These are phyloP conservation scores for Trachymyrmex septentrionalis DNA, from an alignment of 1,140 invertebrate species.

Conservation along the genomic window DNA sequence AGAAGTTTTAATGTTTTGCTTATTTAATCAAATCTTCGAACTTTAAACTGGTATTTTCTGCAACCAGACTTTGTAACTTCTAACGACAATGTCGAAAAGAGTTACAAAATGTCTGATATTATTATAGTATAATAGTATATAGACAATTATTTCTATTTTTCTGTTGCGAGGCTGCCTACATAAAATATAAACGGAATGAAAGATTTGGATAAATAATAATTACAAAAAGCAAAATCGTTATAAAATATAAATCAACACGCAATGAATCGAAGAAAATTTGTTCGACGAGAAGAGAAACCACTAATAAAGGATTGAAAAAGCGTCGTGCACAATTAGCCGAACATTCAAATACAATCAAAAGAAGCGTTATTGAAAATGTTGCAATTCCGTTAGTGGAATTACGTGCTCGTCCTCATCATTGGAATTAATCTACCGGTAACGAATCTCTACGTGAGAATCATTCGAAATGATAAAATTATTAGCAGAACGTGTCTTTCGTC, in stretches of 20 bases:
- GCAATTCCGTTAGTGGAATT: background rate
- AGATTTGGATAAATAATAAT: background rate
- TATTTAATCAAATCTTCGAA: slow-evolving; percentile 2
- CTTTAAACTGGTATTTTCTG: background rate
- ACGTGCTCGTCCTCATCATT: background rate
- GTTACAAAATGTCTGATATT: background rate
- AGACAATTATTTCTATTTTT: background rate
- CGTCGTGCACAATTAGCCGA: slow-evolving; percentile 3
- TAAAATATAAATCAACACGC: background rate
- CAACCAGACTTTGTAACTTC: too few species aligned
- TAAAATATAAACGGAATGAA: too few species aligned
- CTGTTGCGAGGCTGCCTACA: background rate
- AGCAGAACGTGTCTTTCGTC: background rate
- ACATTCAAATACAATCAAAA: slow-evolving; percentile 16
- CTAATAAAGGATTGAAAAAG: slow-evolving; percentile 29
- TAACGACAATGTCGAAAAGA: too few species aligned
- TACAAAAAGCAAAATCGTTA: slow-evolving; percentile 1
- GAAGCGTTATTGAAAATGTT: slow-evolving; percentile 35
- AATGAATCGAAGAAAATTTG: background rate
- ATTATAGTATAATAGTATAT: background rate
- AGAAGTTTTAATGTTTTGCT: slow-evolving; percentile 8
- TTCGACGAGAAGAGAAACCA: slow-evolving; percentile 8
- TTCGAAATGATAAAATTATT: slow-evolving; percentile 29
- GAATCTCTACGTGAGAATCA: slow-evolving; percentile 34
- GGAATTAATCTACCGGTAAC: slow-evolving; percentile 4